Conservation (phyloP, 2,797 vertebrate species). For the Mormyrops boulengeri region DNA sequence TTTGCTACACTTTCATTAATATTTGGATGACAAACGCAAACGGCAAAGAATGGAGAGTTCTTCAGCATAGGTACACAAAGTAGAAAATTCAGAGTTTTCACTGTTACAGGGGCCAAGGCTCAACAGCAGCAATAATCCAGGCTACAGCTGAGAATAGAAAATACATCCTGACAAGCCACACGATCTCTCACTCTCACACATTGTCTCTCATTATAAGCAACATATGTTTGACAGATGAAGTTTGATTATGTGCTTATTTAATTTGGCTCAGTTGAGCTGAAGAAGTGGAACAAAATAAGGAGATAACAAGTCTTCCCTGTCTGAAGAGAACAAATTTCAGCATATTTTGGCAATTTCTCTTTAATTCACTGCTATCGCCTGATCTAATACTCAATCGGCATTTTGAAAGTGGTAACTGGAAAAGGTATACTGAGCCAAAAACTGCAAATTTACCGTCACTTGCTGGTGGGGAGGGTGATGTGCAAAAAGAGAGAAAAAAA, state of each 20-base stretch:
- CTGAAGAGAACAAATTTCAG: neutral
- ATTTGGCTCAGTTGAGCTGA: neutral
- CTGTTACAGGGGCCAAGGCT: neutral
- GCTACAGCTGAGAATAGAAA: neutral
- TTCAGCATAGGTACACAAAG: neutral
- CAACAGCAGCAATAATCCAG: neutral
- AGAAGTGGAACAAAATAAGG: neutral
- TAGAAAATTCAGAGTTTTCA: neutral
- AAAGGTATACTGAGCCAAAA: neutral
- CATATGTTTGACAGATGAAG: conserved; percentile 4
- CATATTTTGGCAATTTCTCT: neutral
- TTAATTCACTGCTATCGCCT: neutral
- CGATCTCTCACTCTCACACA: neutral
- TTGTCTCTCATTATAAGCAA: neutral
- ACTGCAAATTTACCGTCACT: neutral
- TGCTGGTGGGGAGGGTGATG: neutral
- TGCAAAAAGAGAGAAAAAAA: neutral
- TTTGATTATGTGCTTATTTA: neutral
- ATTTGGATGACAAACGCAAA: neutral
- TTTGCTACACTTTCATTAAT: neutral
- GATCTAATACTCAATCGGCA: conserved; percentile 9
- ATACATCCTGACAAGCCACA: neutral
- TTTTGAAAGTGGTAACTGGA: neutral
- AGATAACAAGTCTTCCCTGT: conserved; percentile 14
- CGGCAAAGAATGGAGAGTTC: neutral